Evolutionary conservation across 1,140 invertebrate genomes (phyloP), one percentile per base, ranked within the genome.

Genomic region (Meteorus sp.): DNA sequence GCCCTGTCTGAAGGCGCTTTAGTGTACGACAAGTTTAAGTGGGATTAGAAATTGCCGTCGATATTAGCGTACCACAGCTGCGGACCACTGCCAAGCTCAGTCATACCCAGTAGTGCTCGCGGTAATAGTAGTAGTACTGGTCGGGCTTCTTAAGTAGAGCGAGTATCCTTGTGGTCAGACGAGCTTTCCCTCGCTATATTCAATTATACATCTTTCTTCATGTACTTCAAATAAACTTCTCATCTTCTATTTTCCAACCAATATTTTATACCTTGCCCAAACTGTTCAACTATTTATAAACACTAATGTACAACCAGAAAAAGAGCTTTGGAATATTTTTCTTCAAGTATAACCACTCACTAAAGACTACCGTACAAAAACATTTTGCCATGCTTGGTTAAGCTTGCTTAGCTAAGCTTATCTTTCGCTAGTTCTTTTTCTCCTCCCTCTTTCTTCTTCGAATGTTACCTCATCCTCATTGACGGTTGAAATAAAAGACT

Each of bases 11-110:
- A 31, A 45, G 27, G 27, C 9, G 9, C 13, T 29, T 47, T 31
- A 56, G 33, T 47, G 31, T 31, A 43, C 33, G 47, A 58, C 47
- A 51, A 58, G 48, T 58, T 58, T 58, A 58, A 58, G 56, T 58
- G 56, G 56, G 56, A 58, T 58, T 58, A 58, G 56, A 58, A 51
- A 58, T 58, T 58, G 31, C 56, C 56, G 56, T 50, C 56, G 47
- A 58, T 58, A 58, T 58, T 51, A 58, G 31, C 44, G 22, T n/a
- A 48, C 47, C 47, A 43, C 56, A 41, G 47, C 47, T 58, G 56
- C 22, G 37, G 44, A 45, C 31, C 19, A 17, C 17, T 29, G 45
- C 25, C 13, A 27, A 29, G 31, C 27, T 52, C 50, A 35, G 50
- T 52, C 50, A 52, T 52, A 23, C 27, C 4, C 27, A n/a, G n/a